These are phyloP conservation scores for Coptodon bakossiorum DNA, from an alignment of 2,113 vertebrate species.

Conservation along the genomic window DNA sequence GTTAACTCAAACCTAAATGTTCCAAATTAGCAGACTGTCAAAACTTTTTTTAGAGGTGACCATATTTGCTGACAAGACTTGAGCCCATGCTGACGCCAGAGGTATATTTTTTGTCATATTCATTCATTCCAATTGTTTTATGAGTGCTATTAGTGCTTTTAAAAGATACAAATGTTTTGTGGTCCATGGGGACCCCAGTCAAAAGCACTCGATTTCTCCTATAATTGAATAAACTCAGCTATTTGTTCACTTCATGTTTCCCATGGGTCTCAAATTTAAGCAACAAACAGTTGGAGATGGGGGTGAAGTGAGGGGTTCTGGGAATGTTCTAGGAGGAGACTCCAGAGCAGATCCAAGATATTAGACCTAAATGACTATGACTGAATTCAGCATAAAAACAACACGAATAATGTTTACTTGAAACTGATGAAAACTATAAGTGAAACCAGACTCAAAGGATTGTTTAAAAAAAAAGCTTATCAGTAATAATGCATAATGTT, in stretches of 20 bases:
- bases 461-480: neutral
- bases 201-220: neutral
- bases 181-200: neutral
- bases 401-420: neutral
- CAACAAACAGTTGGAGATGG: neutral
- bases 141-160: neutral
- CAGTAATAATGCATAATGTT: neutral
- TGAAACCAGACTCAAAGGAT: neutral
- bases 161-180: neutral
- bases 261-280: neutral
- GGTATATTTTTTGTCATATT: neutral
- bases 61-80: neutral
- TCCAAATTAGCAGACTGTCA: neutral
- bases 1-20: neutral
- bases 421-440: neutral
- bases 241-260: neutral
- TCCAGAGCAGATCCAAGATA: neutral
- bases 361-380: neutral
- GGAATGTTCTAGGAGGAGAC: neutral
- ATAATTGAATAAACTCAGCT: neutral
- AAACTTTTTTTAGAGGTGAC: neutral
- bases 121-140: neutral
- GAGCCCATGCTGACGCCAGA: neutral
- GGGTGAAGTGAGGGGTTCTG: accelerated
- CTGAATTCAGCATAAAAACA: neutral